A percentile compares a stretch with the other conserved stretches of the same genome.
phyloP scores from a whole-genome alignment of 1,140 invertebrate species.

The Amyelois transitella region DNA sequence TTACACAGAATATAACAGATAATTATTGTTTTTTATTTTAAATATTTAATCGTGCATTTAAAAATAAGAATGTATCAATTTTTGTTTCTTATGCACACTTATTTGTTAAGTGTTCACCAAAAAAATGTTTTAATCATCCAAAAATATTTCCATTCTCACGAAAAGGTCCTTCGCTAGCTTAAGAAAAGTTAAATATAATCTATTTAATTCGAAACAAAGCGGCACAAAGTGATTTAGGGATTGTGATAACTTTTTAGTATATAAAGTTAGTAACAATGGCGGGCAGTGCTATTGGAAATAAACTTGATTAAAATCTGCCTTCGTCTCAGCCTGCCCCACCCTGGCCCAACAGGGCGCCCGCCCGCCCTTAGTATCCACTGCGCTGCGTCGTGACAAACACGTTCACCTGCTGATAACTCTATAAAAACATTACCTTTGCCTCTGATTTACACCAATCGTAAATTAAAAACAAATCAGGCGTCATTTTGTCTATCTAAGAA shows the following conservation, averaged over 20 bases:
- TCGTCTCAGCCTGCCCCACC: conserved; percentile 13
- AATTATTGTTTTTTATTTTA: too few relatives aligned
- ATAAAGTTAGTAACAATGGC: conserved; percentile 10
- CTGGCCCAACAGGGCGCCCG: conserved; percentile 7
- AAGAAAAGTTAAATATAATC: too few relatives aligned
- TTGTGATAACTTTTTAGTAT: conserved; percentile 5
- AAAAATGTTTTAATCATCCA: too few relatives aligned
- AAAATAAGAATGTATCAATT: too few relatives aligned
- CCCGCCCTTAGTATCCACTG: conserved; percentile 12
- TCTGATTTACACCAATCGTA: background rate
- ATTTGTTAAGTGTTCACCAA: too few relatives aligned
- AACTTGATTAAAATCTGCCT: conserved; percentile 26
- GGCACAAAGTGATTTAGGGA: background rate
- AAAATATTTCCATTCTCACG: too few relatives aligned
- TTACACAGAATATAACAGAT: too few relatives aligned
- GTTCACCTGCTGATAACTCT: background rate
- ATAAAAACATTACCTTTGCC: background rate
- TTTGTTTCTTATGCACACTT: too few relatives aligned
- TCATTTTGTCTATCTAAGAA: background rate
- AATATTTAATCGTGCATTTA: too few relatives aligned
- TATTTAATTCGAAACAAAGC: too few relatives aligned
- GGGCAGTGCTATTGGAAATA: conserved; percentile 21
- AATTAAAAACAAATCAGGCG: conserved; percentile 1
- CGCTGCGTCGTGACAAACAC: background rate
- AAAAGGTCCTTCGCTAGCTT: too few relatives aligned